Base-by-base conservation (phyloP, 2,113 vertebrate genomes). In the Rhinolophus ferrumequinum region DNA sequence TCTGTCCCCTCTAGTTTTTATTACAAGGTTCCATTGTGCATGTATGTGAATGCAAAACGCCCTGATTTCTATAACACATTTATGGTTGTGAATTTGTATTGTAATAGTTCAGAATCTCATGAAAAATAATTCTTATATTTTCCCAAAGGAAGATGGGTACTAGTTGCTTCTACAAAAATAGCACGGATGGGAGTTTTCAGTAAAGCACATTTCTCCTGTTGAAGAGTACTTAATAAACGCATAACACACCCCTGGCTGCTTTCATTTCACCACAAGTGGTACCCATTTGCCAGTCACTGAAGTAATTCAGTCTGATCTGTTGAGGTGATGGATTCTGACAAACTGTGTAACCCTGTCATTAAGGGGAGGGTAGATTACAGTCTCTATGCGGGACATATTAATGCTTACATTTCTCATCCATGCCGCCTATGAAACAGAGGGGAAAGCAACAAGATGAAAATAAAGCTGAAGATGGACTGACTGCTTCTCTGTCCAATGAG, bases 231-330 rank as follows among this genome's bases (percentile, higher is more conserved):
- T 97, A 96, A 97, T 95, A 98, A 98, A 95, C 97, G 98, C 97
- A 98, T 97, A 44, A 98, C 97, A 98, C 97, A 98, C 97, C 97
- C 92, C 91, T 98, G 62, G 4, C 97, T 97, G 97, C 98, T 98
- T 97, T 96, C 93, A 94, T 95, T 98, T 97, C 76, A 54, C 92
- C 54, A 94, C 77, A 33, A 97, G 66, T 90, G 89, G 22, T 84
- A 97, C 85, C 88, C 87, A 93, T 94, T 94, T 66, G 11, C 41
- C 92, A 97, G 80, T 75, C 85, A 90, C 66, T 62, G 70, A 96
- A 98, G 94, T 96, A 97, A 98, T 98, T 98, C 96, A 97, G 73
- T 97, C 97, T 97, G 82, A 95, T 97, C 97, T 97, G 69, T 47
- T 97, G 86, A 95, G 79, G 90, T 87, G 84, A 97, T 87, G 73